Conservation (phyloP, 1,140 invertebrate genomes). For the Macrobrachium nipponense region DNA sequence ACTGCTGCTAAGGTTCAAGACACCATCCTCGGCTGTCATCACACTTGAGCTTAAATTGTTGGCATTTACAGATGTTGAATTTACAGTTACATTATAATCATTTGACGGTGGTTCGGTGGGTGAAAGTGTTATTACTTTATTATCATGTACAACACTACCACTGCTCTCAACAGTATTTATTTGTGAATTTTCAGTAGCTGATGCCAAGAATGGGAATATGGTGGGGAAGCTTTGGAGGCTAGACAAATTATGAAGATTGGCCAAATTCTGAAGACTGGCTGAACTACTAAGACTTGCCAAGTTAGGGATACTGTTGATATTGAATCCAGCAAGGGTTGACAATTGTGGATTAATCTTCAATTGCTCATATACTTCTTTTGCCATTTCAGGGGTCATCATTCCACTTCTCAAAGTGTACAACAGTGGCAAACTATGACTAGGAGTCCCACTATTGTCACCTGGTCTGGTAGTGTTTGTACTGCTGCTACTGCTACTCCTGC, state of each 20-base stretch:
- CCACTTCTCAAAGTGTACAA: conserved; percentile 42
- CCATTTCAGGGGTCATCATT: conserved; percentile 40
- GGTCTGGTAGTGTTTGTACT: conserved; percentile 9
- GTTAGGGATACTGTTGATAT: conserved; percentile 34
- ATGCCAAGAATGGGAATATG: conserved; percentile 47
- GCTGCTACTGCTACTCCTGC: conserved; percentile 31
- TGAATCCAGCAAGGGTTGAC: conserved; percentile 25
- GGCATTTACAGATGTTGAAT: neutral
- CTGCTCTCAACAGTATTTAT: neutral
- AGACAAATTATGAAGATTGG: conserved; percentile 39
- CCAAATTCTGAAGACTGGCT: conserved; percentile 38
- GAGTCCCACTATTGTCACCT: conserved; percentile 17
- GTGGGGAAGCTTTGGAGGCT: conserved; percentile 36
- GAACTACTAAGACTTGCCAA: conserved; percentile 28
- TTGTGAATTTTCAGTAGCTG: neutral
- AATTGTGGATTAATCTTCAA: conserved; percentile 42
- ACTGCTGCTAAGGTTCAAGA: conserved; percentile 43
- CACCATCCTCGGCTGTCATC: conserved; percentile 10
- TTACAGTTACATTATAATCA: conserved; percentile 15
- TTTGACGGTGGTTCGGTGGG: conserved; percentile 5
- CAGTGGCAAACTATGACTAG: conserved; percentile 37
- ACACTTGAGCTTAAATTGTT: conserved; percentile 11
- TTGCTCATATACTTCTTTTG: conserved; percentile 42
- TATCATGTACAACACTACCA: neutral
- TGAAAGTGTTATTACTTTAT: conserved; percentile 5